phyloP scores from a whole-genome alignment of 2,113 vertebrate species.

The Perca fluviatilis region DNA sequence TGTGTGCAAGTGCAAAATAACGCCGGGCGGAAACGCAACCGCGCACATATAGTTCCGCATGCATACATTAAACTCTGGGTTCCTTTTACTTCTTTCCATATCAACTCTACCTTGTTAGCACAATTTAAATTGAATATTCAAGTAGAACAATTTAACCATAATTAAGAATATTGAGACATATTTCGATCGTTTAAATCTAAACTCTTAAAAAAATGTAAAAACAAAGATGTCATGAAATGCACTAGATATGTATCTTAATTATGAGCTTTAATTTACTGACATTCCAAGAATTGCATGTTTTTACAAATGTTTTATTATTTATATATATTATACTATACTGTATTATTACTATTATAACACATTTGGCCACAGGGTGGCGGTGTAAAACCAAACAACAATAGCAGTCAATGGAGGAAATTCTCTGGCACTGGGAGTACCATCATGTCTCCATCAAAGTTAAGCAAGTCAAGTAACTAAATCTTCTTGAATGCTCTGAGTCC shows the following conservation, averaged over 20 bases:
- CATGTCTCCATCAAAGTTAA: not conserved
- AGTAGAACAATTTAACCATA: no score
- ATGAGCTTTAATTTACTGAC: not conserved
- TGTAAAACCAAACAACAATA: conserved; percentile 5
- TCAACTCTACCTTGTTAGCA: no score
- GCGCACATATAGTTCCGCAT: conserved; percentile 44
- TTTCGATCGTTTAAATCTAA: no score
- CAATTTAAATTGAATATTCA: no score
- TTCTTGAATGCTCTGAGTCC: not conserved
- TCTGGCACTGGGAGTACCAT: no score
- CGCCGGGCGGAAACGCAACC: conserved; percentile 55
- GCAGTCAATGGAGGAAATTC: no score
- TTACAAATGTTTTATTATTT: no score
- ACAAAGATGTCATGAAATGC: not conserved
- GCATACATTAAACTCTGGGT: no score
- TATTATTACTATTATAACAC: no score
- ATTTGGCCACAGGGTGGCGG: conserved; percentile 59
- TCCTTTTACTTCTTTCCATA: no score
- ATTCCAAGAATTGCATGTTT: not conserved
- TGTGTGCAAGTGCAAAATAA: conserved; percentile 52
- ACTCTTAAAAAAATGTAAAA: not conserved
- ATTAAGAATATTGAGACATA: no score
- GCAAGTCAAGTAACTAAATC: not conserved
- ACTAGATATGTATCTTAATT: not conserved
- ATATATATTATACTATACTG: no score